Evolutionary conservation across 2,888 invertebrate genomes (phyloP).

Genomic region (Rhodophaea formosa): DNA sequence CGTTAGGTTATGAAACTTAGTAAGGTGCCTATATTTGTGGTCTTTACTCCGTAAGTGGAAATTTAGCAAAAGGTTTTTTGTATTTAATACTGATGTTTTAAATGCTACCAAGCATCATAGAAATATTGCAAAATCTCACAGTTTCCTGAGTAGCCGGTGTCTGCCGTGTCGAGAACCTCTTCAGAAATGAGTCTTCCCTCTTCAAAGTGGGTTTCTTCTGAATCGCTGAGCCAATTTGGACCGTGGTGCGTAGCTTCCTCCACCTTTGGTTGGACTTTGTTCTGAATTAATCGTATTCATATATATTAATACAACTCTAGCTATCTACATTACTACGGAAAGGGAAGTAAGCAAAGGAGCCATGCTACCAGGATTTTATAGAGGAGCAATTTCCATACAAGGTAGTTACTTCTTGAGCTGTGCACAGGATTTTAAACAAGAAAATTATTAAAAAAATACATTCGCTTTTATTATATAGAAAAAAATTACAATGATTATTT

Average conservation of each 20-base stretch:
- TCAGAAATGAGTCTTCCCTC: conserved; percentile 95
- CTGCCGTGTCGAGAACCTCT: conserved; percentile 95
- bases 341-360: conserved; percentile 48
- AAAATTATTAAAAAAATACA: no score
- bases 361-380: conserved; percentile 49
- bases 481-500: no score
- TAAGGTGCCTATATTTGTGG: no score
- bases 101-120: not conserved
- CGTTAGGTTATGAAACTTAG: no score
- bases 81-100: no score
- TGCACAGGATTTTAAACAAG: no score
- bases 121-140: conserved; percentile 61
- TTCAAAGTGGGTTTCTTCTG: conserved; percentile 95
- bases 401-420: not conserved
- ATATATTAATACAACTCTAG: conserved; percentile 27
- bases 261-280: conserved; percentile 97
- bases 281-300: conserved; percentile 76
- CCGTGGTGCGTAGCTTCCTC: conserved; percentile 97
- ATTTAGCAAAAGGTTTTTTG: no score
- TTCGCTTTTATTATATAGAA: no score
- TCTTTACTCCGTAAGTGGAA: no score
- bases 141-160: conserved; percentile 93
- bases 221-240: conserved; percentile 93
- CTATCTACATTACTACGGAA: conserved; percentile 17
- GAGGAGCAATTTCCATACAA: not conserved